A percentile compares a stretch with the other conserved stretches of the same genome.
These are phyloP conservation scores for Embiotoca jacksoni DNA, from an alignment of 2,113 vertebrate genomes.

Conservation along the genomic window DNA sequence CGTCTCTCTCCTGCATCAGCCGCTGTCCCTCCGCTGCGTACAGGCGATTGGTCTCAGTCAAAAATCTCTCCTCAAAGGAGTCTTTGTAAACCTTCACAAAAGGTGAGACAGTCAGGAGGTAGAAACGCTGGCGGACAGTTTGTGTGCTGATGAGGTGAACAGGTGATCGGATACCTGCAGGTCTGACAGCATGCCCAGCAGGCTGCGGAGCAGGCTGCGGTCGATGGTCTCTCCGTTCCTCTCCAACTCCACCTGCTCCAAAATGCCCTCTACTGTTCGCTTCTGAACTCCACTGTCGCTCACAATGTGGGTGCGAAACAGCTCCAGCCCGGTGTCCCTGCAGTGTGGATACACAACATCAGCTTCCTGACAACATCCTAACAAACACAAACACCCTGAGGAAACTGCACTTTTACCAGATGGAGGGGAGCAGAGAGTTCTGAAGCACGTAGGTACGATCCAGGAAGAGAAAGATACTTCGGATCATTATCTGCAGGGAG, in stretches of 20 bases:
- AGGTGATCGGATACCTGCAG: slow-evolving; percentile 87
- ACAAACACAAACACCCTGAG: background rate
- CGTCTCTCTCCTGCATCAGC: slow-evolving; percentile 98
- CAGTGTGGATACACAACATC: slow-evolving; percentile 6
- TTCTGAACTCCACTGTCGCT: slow-evolving; percentile 96
- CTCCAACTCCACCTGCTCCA: slow-evolving; percentile 97
- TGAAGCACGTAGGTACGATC: slow-evolving; percentile 99
- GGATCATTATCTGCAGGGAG: slow-evolving; percentile 94
- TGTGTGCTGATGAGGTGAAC: background rate
- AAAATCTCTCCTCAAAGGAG: slow-evolving; percentile 96
- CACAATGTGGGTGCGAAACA: slow-evolving; percentile 97
- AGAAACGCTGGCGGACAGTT: background rate
- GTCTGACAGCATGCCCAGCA: slow-evolving; percentile 98
- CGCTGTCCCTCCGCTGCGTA: slow-evolving; percentile 97
- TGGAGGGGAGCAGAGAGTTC: slow-evolving; percentile 98
- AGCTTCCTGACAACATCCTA: background rate
- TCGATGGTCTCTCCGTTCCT: slow-evolving; percentile 96
- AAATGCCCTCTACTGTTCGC: slow-evolving; percentile 96
- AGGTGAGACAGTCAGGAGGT: background rate
- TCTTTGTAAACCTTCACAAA: slow-evolving; percentile 94
- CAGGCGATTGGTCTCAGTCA: slow-evolving; percentile 96
- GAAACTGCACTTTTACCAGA: slow-evolving; percentile 88
- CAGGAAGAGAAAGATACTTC: slow-evolving; percentile 99
- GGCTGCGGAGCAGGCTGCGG: slow-evolving; percentile 94
- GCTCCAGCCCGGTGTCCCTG: slow-evolving; percentile 97